These are phyloP conservation scores for Tautogolabrus adspersus DNA, from an alignment of 2,113 vertebrate genomes.

Conservation along the genomic window DNA sequence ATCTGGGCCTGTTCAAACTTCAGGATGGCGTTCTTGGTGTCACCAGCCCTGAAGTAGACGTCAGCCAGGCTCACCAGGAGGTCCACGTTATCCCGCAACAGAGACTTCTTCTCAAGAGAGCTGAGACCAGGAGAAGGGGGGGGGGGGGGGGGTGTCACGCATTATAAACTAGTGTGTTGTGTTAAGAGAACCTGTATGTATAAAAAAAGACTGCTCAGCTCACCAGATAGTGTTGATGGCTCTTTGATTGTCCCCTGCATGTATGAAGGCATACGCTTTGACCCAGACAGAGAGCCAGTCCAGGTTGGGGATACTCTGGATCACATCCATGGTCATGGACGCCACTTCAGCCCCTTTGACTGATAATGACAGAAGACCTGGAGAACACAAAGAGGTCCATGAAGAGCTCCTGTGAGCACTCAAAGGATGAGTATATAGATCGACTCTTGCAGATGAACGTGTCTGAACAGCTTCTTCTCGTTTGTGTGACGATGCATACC, in stretches of 20 bases:
- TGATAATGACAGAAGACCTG: conserved; percentile 95
- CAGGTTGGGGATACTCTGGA: conserved; percentile 95
- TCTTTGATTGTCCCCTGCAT: conserved; percentile 95
- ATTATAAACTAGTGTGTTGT: background rate
- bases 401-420: background rate
- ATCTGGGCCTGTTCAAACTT: conserved; percentile 99
- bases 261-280: conserved; percentile 97
- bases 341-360: conserved; percentile 98
- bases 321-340: conserved; percentile 97
- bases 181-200: background rate
- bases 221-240: conserved; percentile 99
- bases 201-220: conserved; percentile 59
- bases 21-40: conserved; percentile 96
- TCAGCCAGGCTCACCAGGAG: conserved; percentile 96
- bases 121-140: conserved; percentile 72
- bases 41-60: conserved; percentile 96
- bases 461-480: background rate
- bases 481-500: conserved; percentile 77
- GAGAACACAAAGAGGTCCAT: background rate
- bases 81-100: conserved; percentile 96
- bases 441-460: background rate
- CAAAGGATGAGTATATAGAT: no score
- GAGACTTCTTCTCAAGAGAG: conserved; percentile 97
- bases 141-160: background rate
- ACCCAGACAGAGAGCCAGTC: conserved; percentile 99